A percentile compares a stretch with the other conserved stretches of the same genome.
Evolutionary conservation across 2,797 vertebrate genomes (phyloP).

Genomic region (Coranthus polyacanthus): DNA sequence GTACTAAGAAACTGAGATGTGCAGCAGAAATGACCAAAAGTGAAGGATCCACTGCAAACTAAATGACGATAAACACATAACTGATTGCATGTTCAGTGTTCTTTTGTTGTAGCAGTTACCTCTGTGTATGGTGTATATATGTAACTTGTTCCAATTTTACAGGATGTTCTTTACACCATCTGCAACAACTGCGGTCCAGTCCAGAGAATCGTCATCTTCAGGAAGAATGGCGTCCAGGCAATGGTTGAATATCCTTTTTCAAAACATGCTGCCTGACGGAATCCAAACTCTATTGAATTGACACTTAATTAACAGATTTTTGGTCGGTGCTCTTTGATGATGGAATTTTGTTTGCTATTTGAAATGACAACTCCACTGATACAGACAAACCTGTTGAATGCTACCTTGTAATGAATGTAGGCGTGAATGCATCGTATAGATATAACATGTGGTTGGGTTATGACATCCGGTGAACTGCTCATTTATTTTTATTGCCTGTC

Average conservation of each 20-base stretch:
- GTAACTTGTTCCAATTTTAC: background rate
- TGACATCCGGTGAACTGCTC: background rate
- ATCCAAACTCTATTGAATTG: too few species aligned
- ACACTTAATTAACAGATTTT: background rate
- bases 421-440: background rate
- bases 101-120: background rate
- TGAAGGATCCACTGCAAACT: too few species aligned
- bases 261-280: too few species aligned
- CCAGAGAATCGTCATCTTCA: constrained; percentile 96
- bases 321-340: background rate
- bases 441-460: background rate
- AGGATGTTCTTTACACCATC: constrained; percentile 98
- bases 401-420: background rate
- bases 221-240: constrained; percentile 96
- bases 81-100: too few species aligned
- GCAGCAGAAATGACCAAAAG: too few species aligned
- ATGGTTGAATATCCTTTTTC: constrained; percentile 99
- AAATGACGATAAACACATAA: too few species aligned
- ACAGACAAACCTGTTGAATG: background rate
- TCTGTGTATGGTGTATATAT: background rate
- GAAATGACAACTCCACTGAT: rapidly evolving
- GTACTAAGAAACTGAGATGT: too few species aligned
- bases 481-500: too few species aligned
- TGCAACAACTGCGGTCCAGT: constrained; percentile 98
- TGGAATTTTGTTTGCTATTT: background rate